Evolutionary conservation across 92 coral and sea anemone genomes (phyloP), one percentile per base, ranked within the genome.

Genomic region (Bergia puertoricense): DNA sequence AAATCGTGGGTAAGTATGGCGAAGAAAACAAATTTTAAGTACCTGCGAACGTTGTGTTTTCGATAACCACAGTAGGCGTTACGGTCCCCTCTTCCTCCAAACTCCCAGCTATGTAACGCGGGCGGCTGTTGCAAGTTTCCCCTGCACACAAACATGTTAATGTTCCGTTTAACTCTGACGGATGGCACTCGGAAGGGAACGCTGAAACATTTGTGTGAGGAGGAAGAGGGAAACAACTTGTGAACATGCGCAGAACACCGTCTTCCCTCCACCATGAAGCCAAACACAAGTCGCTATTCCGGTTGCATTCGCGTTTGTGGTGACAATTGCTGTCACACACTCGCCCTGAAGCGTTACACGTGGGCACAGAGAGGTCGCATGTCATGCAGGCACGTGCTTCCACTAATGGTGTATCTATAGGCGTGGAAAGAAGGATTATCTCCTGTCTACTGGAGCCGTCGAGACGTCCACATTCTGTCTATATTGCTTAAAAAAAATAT

Each of bases 271-370:
- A 84, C 87, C 87, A 69, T 69, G 87, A 46, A 30, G 87, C 87
- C 67, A 84, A 48, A 15, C 87, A 84, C 79, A 84, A 84, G 40
- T 84, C 87, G 44, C 18, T 84, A 68, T 73, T 84, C 44, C 62
- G 59, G 14, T 54, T 84, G 78, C 87, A 84, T 66, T 71, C 87
- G 50, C 87, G 87, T 73, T 84, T 84, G 77, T 51, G 65, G 62
- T 84, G 45, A 84, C 87, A 84, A 84, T 84, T 84, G 77, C 87
- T 84, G 30, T 84, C 45, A 45, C 87, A 84, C 87, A 73, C 44
- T 69, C 79, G 39, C 65, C 65, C 38, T 18, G 79, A n/a, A 39
- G 78, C 87, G 79, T 84, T 68, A 73, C 87, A 84, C 87, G 78
- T 84, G 87, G 87, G 79, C 22, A 37, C 50, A 36, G 87, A 69